Conservation (phyloP, 1,140 invertebrate species). For the Condylostylus longicornis region DNA sequence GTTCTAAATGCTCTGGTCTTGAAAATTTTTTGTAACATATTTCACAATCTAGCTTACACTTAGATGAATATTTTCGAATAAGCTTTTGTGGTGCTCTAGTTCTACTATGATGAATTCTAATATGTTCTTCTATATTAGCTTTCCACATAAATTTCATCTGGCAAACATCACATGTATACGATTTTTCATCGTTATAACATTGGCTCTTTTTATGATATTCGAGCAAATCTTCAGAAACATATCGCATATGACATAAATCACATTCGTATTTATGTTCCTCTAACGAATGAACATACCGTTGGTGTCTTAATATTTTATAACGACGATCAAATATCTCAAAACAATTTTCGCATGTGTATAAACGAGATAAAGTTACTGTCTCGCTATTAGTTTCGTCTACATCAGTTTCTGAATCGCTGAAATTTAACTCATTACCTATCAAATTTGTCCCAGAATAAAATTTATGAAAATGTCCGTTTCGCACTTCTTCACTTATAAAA, state of each 20-base stretch:
- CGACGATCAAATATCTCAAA: conserved; percentile 28
- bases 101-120: conserved; percentile 23
- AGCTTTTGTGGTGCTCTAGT: no score
- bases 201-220: conserved; percentile 17
- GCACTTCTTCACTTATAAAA: no score
- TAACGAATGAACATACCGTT: conserved; percentile 15
- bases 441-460: background rate
- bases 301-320: conserved; percentile 21
- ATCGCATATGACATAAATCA: conserved; percentile 15
- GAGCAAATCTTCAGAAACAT: conserved; percentile 16
- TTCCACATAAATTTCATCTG: conserved; percentile 24
- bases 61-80: no score
- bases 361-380: background rate
- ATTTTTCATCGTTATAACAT: conserved; percentile 19
- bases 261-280: conserved; percentile 13
- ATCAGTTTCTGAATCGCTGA: conserved; percentile 2
- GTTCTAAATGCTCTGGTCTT: conserved; percentile 36
- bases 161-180: conserved; percentile 21
- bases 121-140: conserved; percentile 18
- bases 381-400: background rate
- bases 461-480: no score
- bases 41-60: conserved; percentile 33
- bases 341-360: conserved; percentile 32
- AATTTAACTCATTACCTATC: background rate
- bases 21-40: conserved; percentile 35